Base-by-base conservation (phyloP, 2,113 vertebrate species). In the Cynocephalus volans region DNA sequence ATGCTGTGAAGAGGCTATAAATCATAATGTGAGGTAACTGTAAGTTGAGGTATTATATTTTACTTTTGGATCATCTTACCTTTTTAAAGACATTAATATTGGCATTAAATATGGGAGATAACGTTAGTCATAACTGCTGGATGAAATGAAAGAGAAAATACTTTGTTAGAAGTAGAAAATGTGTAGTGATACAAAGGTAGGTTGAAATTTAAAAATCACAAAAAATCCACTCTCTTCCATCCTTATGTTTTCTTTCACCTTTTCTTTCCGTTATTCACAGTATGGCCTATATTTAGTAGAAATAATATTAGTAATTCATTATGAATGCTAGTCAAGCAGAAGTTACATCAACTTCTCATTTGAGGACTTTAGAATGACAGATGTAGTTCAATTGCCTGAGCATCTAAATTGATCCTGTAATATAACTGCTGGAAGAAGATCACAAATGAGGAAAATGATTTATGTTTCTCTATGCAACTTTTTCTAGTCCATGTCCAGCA, bases 291-390 rank as follows among this genome's bases (percentile, higher is more conserved):
- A 5, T 87, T 87, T 84, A 65, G 12, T 50, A n/a, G 60, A 93
- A 80, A 90, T 75, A 80, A 75, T 80, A 86, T 58, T 95, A 86
- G n/a, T 86, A 93, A 93, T 90, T 95, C 15, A 80, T 82, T 92
- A 48, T 85, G 50, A 96, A 95, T 45, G 14, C 19, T 87, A 64
- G 41, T 84, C 52, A 90, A 85, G 28, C 48, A 69, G 21, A 81
- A 88, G 60, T 95, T 36, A 56, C 11, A 82, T 91, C 11, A 88
- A 11, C 8, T 95, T 93, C 41, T 87, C 48, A 75, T 76, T 52
- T 91, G 89, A 96, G 45, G 62, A 50, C n/a, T 92, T 95, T 67
- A 84, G 95, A 96, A 72, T 87, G 90, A 90, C 56, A 70, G 41
- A 87, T 75, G 11, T 52, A 92, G 69, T 84, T 97, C 52, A 90